Conservation (phyloP, 1,140 invertebrate species). For the Planococcus citri region DNA sequence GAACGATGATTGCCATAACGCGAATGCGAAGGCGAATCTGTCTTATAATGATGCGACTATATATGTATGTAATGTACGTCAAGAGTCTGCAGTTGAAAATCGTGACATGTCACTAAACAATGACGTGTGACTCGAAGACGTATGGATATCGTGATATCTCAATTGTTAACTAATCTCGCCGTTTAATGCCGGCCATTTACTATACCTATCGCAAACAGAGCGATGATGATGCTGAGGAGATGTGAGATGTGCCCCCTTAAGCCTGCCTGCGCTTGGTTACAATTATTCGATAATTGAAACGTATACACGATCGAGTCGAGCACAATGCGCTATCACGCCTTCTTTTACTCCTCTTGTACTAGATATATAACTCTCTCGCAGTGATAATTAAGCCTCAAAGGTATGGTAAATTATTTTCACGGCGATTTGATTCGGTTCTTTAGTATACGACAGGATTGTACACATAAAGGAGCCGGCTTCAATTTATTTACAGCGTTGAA, state of each 20-base stretch:
- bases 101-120: constrained; percentile 6
- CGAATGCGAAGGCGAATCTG: too few relatives aligned
- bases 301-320: background rate
- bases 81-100: background rate
- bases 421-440: too few relatives aligned
- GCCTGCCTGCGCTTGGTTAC: too few relatives aligned
- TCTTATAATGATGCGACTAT: background rate
- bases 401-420: background rate
- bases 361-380: too few relatives aligned
- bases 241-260: too few relatives aligned
- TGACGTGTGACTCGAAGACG: background rate
- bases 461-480: too few relatives aligned
- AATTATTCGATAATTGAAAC: background rate
- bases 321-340: background rate
- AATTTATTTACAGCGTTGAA: too few relatives aligned
- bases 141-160: background rate
- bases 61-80: too few relatives aligned
- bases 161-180: constrained; percentile 7
- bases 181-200: background rate
- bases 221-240: too few relatives aligned
- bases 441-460: too few relatives aligned
- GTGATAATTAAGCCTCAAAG: background rate
- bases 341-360: too few relatives aligned
- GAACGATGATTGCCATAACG: too few relatives aligned
- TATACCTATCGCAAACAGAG: background rate